Evolutionary conservation across 2,797 vertebrate genomes (phyloP), one percentile per base, ranked within the genome.

Genomic region (Oophaga sylvatica): DNA sequence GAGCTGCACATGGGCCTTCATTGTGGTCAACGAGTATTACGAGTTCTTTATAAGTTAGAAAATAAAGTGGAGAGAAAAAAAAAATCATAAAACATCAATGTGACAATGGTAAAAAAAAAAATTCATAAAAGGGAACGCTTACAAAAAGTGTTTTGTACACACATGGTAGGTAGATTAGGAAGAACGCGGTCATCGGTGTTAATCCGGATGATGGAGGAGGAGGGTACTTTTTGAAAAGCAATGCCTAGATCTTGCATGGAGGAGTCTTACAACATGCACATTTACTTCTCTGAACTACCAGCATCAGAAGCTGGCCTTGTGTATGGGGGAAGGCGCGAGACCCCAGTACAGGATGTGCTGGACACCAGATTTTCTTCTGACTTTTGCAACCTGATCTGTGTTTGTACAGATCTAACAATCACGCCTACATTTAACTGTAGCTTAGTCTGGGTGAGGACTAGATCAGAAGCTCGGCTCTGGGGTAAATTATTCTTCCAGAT

Each of bases 161-260:
- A 56, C 26, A 22, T 12, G 41, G 71, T 48, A 15, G 20, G 17
- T 26, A 19, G 63, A 60, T 16, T 45, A 41, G 57, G 29, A 62
- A 35, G 67, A 41, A 76, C 12, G n/a, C 19, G 67, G 62, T 65
- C 2, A 22, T 35, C 19, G 45, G 67, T 29, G 71, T 56, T 19
- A 6, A 19, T 22, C 4, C 19, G 26, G 22, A 35, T 56, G 13
- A n/a, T 41, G 41, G 29, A 70, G 70, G 48, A 53, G 8, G 56
- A 20, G 71, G 71, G 73, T 65, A 26, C 59, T 67, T 87, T 85
- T 87, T 75, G 63, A 73, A 81, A 75, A 76, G 86, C 71, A 82
- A 78, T 48, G 59, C 13, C 56, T 67, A 85, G 45, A 81, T 71
- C 67, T 59, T 31, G 9, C 19, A 20, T 35, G 1, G 1, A 79